Evolutionary conservation across 2,888 invertebrate genomes (phyloP).

Genomic region (Smittia aterrima): DNA sequence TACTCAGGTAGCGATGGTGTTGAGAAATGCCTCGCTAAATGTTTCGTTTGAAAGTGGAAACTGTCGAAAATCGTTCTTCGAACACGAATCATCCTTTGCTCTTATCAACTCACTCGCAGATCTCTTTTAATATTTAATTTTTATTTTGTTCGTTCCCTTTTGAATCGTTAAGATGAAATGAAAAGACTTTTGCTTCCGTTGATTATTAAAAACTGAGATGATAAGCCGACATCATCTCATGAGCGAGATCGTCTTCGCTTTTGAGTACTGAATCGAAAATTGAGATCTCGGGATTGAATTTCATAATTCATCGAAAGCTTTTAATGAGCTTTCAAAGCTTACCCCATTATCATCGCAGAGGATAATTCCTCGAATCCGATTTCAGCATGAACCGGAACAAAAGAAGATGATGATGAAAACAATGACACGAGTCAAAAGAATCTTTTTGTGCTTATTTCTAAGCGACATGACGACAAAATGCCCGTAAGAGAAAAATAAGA

Average conservation of each 20-base stretch:
- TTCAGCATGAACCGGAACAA: too few relatives aligned
- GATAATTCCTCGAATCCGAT: too few relatives aligned
- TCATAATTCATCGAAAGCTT: not conserved
- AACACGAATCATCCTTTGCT: not conserved
- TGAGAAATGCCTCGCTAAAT: constrained; percentile 19
- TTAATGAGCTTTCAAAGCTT: constrained; percentile 8
- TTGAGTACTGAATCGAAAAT: not conserved
- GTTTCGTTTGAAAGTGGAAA: constrained; percentile 1
- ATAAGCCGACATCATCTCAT: constrained; percentile 17
- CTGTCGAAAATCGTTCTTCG: not conserved
- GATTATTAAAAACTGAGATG: constrained; percentile 17
- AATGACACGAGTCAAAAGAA: too few relatives aligned
- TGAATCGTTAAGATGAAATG: not conserved
- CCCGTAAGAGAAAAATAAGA: too few relatives aligned
- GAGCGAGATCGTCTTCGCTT: not conserved
- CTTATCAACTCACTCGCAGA: not conserved
- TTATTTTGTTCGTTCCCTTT: not conserved
- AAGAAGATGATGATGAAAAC: too few relatives aligned
- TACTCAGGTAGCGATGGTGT: constrained; percentile 33
- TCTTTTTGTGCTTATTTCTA: too few relatives aligned
- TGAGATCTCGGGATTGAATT: not conserved
- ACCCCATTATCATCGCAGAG: too few relatives aligned
- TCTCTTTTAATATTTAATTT: constrained; percentile 9
- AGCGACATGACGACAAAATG: too few relatives aligned
- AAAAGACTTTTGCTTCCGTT: not conserved